Evolutionary conservation across 2,888 invertebrate genomes (phyloP).

Genomic region (Geophilus truncorum): DNA sequence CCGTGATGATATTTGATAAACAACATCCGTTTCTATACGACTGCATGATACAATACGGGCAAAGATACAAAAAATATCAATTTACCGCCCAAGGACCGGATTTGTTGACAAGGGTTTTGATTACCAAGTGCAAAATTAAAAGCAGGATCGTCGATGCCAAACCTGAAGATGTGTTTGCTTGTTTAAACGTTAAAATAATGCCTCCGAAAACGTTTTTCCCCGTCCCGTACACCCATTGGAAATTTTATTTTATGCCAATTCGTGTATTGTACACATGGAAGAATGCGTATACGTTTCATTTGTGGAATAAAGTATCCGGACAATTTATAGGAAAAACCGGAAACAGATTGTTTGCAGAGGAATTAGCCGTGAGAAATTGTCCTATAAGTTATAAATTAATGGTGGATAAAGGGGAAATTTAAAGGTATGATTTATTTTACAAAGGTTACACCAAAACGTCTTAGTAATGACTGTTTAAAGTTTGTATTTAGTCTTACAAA

Average conservation of each 20-base stretch:
- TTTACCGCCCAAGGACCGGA: constrained; percentile 17
- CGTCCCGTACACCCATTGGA: background rate
- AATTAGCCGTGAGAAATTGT: background rate
- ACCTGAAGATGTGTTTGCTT: background rate
- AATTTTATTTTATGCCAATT: background rate
- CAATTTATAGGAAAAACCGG: background rate
- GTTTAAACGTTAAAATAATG: background rate
- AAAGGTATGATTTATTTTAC: too few species aligned
- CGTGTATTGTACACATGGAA: background rate
- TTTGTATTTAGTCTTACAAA: too few species aligned
- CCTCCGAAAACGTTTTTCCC: constrained; percentile 14
- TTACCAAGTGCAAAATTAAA: background rate
- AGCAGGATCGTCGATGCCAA: background rate
- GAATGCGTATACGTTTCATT: background rate
- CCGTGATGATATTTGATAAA: constrained; percentile 8
- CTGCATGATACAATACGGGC: background rate
- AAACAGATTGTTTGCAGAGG: background rate
- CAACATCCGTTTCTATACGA: background rate
- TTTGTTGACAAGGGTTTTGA: constrained; percentile 16
- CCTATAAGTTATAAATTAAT: background rate
- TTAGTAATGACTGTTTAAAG: too few species aligned
- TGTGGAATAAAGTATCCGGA: constrained; percentile 29
- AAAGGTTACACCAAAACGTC: too few species aligned
- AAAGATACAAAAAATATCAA: background rate
- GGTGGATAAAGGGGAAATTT: background rate